A percentile compares a stretch with the other conserved stretches of the same genome.
These are phyloP conservation scores for Drosophila ogumai DNA, from an alignment of 1,140 invertebrate genomes.

Conservation along the genomic window DNA sequence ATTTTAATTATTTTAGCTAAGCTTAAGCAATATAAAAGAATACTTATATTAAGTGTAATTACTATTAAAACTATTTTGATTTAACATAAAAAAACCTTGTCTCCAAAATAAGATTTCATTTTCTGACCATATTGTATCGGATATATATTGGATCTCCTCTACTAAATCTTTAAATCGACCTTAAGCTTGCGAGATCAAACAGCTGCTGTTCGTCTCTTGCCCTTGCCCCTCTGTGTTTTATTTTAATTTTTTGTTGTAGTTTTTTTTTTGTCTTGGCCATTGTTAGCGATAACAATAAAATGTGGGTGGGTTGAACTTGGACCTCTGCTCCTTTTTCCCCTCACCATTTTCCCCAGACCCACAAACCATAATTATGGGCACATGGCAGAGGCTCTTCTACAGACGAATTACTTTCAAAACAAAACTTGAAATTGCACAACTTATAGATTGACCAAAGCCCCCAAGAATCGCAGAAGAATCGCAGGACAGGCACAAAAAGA, in stretches of 20 bases:
- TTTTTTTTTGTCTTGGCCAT: conserved; percentile 49
- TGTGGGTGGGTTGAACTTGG: conserved; percentile 82
- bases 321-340: conserved; percentile 42
- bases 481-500: conserved; percentile 4
- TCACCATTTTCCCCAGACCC: conserved; percentile 23
- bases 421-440: conserved; percentile 68
- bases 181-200: conserved; percentile 17
- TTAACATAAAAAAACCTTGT: too few relatives aligned
- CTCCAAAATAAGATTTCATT: too few relatives aligned
- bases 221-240: conserved; percentile 30
- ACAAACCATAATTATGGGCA: conserved; percentile 71
- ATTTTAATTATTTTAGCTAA: too few relatives aligned
- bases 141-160: neutral
- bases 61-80: too few relatives aligned
- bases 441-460: conserved; percentile 58
- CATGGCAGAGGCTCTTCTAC: conserved; percentile 48
- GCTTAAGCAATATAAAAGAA: too few relatives aligned
- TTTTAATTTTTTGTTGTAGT: conserved; percentile 19
- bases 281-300: conserved; percentile 81
- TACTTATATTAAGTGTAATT: too few relatives aligned
- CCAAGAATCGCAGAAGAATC: conserved; percentile 22
- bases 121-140: too few relatives aligned
- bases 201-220: conserved; percentile 60
- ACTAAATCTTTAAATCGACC: conserved; percentile 6
- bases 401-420: conserved; percentile 80